Evolutionary conservation across 2,113 vertebrate genomes (phyloP), one percentile per base, ranked within the genome.

Genomic region (Eclectus roratus): DNA sequence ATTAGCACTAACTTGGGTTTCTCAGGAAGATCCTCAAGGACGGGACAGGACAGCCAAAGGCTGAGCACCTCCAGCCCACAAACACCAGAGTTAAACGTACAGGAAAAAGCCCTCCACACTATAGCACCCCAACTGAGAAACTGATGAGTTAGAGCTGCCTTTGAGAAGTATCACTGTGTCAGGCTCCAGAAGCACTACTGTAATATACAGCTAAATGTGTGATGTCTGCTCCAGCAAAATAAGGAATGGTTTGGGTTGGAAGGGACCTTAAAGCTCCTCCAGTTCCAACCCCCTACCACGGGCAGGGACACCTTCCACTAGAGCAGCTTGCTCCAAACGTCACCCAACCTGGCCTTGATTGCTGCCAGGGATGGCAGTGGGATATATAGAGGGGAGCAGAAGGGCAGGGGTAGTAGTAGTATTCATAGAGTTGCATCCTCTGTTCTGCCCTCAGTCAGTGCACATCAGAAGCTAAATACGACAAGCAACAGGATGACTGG

Each of bases 131-230:
- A 29, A 6, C 2, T 28, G 7, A 41, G 58, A 28, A 7, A n/a
- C 6, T 4, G 2, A 23, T 1, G 2, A 10, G 29, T 64, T 33
- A 2, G 1, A 0, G 20, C 19, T 74, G 61, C 63, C 33, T 55
- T 13, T 4, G 17, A 68, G 33, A 16, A 8, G n/a, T 0, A 5
- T 6, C 81, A 1, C 70, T 3, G 1, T 0, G 8, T 5, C 1
- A 0, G 19, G 47, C 35, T 91, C 43, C 91, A 11, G 44, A 35
- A 58, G 56, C 63, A 6, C 20, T 47, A 6, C 60, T 31, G 20
- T 1, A 4, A 9, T 0, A 1, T 2, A 0, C 4, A 2, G 65
- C 39, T 44, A 33, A 39, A 29, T 3, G 2, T 1, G 9, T 1
- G 7, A 12, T 9, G 4, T 11, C 31, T 13, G 13, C 25, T 1